Conservation (phyloP, 2,888 invertebrate species). For the Heliconius charithonia region DNA sequence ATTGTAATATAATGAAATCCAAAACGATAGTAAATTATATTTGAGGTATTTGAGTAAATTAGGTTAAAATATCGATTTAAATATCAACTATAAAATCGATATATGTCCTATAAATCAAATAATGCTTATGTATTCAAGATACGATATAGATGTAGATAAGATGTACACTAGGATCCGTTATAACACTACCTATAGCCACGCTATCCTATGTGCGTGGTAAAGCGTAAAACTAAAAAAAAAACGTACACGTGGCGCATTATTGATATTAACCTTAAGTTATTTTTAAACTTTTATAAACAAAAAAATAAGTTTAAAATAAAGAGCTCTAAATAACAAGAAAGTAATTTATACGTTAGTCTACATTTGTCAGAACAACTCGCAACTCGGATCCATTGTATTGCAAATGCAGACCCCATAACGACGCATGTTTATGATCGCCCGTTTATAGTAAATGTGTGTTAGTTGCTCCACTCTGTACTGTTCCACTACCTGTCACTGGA, state of each 20-base stretch:
- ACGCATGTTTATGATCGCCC: conserved; percentile 28
- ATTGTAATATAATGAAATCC: not conserved
- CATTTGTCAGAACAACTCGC: conserved; percentile 26
- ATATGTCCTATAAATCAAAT: not conserved
- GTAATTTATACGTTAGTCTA: conserved; percentile 20
- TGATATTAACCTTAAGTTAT: not conserved
- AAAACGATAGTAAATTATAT: not conserved
- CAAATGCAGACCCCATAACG: conserved; percentile 23
- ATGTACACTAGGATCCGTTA: too few relatives aligned
- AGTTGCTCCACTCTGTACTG: not conserved
- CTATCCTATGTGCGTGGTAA: too few relatives aligned
- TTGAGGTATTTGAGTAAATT: not conserved
- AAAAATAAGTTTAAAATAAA: not conserved
- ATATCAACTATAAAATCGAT: too few relatives aligned
- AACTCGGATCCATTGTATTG: conserved; percentile 25
- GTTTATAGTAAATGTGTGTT: conserved; percentile 6
- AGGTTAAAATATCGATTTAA: not conserved
- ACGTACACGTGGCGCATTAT: too few relatives aligned
- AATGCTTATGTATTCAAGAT: too few relatives aligned
- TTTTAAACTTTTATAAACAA: too few relatives aligned
- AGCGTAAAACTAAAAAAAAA: too few relatives aligned
- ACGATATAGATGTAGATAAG: too few relatives aligned
- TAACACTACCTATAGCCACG: too few relatives aligned
- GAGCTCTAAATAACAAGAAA: conserved; percentile 20
- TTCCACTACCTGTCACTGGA: not conserved